Conservation (phyloP, 2,113 vertebrate genomes). For the Stigmatopora argus region DNA sequence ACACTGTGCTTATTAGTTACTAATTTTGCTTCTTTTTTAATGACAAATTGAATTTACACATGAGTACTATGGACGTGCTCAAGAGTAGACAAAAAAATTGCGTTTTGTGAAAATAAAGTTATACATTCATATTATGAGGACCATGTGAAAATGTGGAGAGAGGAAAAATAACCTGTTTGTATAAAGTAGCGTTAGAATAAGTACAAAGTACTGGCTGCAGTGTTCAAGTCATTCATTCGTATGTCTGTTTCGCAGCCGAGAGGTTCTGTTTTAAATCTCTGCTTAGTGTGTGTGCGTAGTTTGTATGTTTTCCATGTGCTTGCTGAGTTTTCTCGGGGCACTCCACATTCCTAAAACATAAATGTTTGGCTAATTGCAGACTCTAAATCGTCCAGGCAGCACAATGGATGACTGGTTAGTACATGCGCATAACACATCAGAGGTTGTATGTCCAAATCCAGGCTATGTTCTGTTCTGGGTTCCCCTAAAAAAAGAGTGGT, state of each 20-base stretch:
- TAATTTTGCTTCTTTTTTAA: background rate
- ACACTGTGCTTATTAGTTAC: conserved; percentile 1
- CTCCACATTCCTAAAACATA: background rate
- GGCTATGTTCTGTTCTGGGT: too few species aligned
- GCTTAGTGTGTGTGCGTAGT: background rate
- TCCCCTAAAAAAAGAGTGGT: too few species aligned
- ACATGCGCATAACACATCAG: too few species aligned
- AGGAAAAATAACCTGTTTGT: background rate
- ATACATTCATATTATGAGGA: background rate
- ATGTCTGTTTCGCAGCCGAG: background rate
- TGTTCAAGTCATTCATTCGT: background rate
- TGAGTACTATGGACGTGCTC: background rate
- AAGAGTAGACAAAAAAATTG: background rate
- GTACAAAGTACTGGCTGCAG: background rate
- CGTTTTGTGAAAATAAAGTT: background rate
- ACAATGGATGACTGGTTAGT: too few species aligned
- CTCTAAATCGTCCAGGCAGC: background rate
- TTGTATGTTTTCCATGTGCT: background rate
- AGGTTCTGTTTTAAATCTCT: background rate
- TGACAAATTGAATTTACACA: background rate
- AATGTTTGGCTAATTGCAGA: background rate
- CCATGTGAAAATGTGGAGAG: background rate
- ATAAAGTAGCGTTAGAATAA: too few species aligned
- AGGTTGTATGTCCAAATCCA: too few species aligned
- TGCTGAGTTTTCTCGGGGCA: background rate